phyloP scores from a whole-genome alignment of 2,797 vertebrate species.

The Sebastes itinus region DNA sequence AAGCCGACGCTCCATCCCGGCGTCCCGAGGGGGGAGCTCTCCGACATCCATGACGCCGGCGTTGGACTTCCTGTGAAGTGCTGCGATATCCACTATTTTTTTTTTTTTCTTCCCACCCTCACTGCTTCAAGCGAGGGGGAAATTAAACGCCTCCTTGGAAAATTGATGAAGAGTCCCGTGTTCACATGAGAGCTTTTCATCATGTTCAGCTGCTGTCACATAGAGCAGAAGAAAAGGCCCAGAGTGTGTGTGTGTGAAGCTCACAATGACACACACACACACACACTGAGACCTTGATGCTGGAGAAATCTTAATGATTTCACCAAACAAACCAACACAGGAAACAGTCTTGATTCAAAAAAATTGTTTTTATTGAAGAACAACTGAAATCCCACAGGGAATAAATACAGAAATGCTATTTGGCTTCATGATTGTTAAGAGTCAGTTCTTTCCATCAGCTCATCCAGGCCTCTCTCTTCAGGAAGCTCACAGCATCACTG shows the following conservation, averaged over 20 bases:
- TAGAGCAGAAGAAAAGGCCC: background rate
- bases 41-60: slow-evolving; percentile 8
- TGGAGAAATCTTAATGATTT: background rate
- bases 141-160: slow-evolving; percentile 41
- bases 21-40: slow-evolving; percentile 45
- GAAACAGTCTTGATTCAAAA: background rate
- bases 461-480: slow-evolving; percentile 57
- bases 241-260: background rate
- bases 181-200: slow-evolving; percentile 19
- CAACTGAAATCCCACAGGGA: background rate
- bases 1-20: slow-evolving; percentile 28
- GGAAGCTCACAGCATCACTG: slow-evolving; percentile 82
- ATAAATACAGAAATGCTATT: background rate
- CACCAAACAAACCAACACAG: background rate
- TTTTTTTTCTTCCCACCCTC: background rate
- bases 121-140: slow-evolving; percentile 6
- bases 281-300: background rate
- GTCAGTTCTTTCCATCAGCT: slow-evolving; percentile 12
- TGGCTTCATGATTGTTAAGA: background rate
- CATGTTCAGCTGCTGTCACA: slow-evolving; percentile 4
- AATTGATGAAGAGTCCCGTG: slow-evolving; percentile 35
- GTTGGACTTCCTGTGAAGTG: slow-evolving; percentile 31
- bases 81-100: background rate
- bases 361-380: background rate
- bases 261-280: too few relatives aligned